phyloP scores from a whole-genome alignment of 2,888 invertebrate species.

The Steinernema hermaphroditum region DNA sequence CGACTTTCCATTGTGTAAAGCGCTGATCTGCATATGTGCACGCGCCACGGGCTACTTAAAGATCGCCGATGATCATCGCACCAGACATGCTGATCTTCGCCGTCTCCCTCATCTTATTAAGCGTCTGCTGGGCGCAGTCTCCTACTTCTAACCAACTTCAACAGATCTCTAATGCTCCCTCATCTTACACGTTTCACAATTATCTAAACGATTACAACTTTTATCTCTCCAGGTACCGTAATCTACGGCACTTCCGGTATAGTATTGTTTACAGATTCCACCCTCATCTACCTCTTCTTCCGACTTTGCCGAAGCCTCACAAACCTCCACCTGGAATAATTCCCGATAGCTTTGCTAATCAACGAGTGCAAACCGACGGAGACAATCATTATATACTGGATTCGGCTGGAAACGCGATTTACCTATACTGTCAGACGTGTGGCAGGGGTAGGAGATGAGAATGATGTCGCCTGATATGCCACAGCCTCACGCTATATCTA shows the following conservation, averaged over 20 bases:
- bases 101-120: too few relatives aligned
- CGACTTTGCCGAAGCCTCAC: background rate
- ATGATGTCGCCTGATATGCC: too few relatives aligned
- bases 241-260: background rate
- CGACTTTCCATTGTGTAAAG: too few relatives aligned
- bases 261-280: background rate
- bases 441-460: background rate
- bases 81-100: too few relatives aligned
- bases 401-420: background rate
- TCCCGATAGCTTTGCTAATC: background rate
- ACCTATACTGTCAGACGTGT: background rate
- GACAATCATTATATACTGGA: background rate
- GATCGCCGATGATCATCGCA: too few relatives aligned
- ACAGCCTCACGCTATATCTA: too few relatives aligned
- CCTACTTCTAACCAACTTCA: background rate
- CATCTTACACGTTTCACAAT: background rate
- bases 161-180: background rate
- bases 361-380: background rate
- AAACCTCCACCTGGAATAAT: background rate
- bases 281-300: background rate
- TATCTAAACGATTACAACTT: background rate
- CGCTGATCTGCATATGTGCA: too few relatives aligned
- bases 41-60: too few relatives aligned
- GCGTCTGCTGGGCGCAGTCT: too few relatives aligned
- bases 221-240: background rate